Percentiles rank a stretch among this genome's conserved stretches.
phyloP scores from a whole-genome alignment of 2,113 vertebrate species.

The Ia io region DNA sequence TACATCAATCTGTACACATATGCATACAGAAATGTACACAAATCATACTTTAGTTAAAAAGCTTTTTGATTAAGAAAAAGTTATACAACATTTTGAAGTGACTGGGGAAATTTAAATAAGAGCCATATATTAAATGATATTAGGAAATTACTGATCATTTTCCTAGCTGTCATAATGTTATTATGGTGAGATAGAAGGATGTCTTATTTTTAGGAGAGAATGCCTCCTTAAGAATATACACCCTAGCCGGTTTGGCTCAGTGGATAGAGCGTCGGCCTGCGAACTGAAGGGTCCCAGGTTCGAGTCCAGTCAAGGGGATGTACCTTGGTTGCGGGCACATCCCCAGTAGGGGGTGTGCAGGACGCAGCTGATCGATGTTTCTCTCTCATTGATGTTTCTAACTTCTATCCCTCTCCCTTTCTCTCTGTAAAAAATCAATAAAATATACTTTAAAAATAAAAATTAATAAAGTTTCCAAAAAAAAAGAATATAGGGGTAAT shows the following conservation, averaged over 20 bases:
- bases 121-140: background rate
- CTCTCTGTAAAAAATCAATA: too few relatives aligned
- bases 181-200: background rate
- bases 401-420: too few relatives aligned
- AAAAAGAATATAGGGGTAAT: background rate
- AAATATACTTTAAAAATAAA: too few relatives aligned
- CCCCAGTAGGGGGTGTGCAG: too few relatives aligned
- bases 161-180: background rate
- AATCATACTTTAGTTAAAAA: background rate
- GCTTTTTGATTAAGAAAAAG: background rate
- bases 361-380: too few relatives aligned
- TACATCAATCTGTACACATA: background rate
- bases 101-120: background rate
- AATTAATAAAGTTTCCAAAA: too few relatives aligned
- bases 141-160: background rate
- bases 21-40: background rate
- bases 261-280: too few relatives aligned
- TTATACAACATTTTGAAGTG: background rate
- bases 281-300: too few relatives aligned
- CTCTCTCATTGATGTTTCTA: too few relatives aligned
- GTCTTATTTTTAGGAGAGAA: background rate
- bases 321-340: too few relatives aligned
- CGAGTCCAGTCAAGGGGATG: too few relatives aligned
- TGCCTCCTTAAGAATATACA: background rate
- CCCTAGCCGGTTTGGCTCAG: too few relatives aligned